A percentile compares a stretch with the other conserved stretches of the same genome.
These are phyloP conservation scores for Pachymerium ferrugineum DNA, from an alignment of 2,888 invertebrate genomes.

Conservation along the genomic window DNA sequence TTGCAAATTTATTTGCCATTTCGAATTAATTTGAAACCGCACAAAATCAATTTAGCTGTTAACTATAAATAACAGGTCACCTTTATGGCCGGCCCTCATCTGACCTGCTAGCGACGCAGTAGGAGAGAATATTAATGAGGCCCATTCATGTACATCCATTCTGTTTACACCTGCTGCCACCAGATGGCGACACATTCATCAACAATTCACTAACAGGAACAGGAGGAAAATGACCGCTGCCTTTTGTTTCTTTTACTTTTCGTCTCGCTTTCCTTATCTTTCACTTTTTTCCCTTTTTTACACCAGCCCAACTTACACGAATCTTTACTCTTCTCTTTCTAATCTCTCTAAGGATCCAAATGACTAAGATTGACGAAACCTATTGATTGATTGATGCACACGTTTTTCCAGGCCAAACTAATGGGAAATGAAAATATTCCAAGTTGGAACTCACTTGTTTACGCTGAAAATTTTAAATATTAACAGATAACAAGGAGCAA, in stretches of 20 bases:
- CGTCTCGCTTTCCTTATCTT: no score
- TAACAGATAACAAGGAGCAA: no score
- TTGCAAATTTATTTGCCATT: constrained; percentile 14
- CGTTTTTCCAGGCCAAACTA: not conserved
- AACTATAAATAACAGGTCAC: constrained; percentile 17
- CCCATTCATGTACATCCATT: constrained; percentile 19
- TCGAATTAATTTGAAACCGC: constrained; percentile 16
- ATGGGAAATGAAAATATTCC: not conserved
- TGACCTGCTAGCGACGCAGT: constrained; percentile 11
- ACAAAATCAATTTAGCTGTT: constrained; percentile 25
- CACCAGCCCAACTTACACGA: not conserved
- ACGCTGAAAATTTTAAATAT: no score
- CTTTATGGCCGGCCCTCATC: not conserved
- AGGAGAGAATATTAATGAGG: constrained; percentile 23
- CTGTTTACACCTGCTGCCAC: constrained; percentile 17
- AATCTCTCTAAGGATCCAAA: not conserved
- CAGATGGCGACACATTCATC: constrained; percentile 22
- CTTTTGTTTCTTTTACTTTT: not conserved
- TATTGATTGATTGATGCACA: constrained; percentile 14
- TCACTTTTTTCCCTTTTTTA: not conserved
- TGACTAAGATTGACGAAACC: not conserved
- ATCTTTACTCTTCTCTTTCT: constrained; percentile 3
- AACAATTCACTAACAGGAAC: constrained; percentile 5
- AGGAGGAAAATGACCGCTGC: constrained; percentile 3
- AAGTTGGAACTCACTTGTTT: no score